Conservation (phyloP, 30 jellyfish, hydroid and myxozoan genomes). For the Aurelia sp. region DNA sequence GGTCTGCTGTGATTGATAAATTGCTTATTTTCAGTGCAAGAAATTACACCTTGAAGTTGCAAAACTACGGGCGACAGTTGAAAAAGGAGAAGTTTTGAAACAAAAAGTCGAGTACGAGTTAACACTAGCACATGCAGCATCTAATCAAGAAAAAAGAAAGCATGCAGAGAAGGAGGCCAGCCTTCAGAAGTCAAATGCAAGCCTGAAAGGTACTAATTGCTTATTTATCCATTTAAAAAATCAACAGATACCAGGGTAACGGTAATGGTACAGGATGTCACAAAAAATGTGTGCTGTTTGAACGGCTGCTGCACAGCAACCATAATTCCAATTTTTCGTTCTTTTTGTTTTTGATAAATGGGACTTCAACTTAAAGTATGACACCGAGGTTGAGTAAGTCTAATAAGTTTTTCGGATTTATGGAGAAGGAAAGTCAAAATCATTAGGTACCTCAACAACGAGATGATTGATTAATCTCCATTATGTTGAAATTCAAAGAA, state of each 20-base stretch:
- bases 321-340: not conserved
- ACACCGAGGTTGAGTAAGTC: too few relatives aligned
- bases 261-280: not conserved
- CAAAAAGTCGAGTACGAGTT: conserved; percentile 91
- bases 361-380: not conserved
- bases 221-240: not conserved
- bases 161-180: conserved; percentile 55
- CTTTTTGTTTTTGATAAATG: not conserved
- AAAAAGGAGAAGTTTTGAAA: conserved; percentile 78
- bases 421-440: too few relatives aligned
- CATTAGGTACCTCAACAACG: too few relatives aligned
- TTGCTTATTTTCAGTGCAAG: conserved; percentile 35
- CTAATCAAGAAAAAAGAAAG: conserved; percentile 67
- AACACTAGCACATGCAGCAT: conserved; percentile 55
- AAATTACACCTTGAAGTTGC: conserved; percentile 78
- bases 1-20: too few relatives aligned
- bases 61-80: conserved; percentile 78
- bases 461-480: too few relatives aligned
- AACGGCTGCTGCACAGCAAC: not conserved
- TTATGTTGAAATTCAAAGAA: too few relatives aligned
- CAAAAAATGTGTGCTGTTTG: not conserved
- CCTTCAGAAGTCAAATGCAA: conserved; percentile 48
- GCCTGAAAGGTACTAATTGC: conserved; percentile 56
- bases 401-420: too few relatives aligned
- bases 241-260: too few relatives aligned